Conservation (phyloP, 2,113 vertebrate genomes). For the Panthera uncia region DNA sequence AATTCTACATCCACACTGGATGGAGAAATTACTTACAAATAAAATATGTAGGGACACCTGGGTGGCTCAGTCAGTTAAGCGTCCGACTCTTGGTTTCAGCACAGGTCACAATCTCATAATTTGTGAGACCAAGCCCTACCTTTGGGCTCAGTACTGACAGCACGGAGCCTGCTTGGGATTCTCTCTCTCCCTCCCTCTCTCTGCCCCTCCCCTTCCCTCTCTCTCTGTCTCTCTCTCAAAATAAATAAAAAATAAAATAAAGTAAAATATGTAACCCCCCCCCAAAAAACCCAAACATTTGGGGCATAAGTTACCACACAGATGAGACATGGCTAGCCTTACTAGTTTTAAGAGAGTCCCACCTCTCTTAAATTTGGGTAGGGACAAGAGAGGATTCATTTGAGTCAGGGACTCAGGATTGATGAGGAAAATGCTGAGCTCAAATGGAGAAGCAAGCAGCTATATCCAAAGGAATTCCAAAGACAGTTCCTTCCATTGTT, state of each 20-base stretch:
- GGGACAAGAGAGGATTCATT: not conserved
- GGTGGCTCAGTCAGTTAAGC: no score
- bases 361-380: not conserved
- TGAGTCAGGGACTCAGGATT: not conserved
- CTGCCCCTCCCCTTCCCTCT: no score
- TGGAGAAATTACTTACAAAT: not conserved
- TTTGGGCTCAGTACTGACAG: no score
- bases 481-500: not conserved
- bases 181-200: no score
- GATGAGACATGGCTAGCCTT: not conserved
- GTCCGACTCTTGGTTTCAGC: no score
- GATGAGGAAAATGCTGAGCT: not conserved
- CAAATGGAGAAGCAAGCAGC: not conserved
- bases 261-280: no score
- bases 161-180: no score
- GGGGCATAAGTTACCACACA: not conserved
- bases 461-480: not conserved
- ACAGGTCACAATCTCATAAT: no score
- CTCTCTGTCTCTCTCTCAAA: no score
- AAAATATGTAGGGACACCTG: not conserved
- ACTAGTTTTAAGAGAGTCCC: not conserved
- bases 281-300: not conserved
- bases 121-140: no score
- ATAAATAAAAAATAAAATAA: not conserved
- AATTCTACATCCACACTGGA: not conserved